Evolutionary conservation across 2,797 vertebrate species (phyloP), one percentile per base, ranked within the genome.

Genomic region (Rhinogobio ventralis): DNA sequence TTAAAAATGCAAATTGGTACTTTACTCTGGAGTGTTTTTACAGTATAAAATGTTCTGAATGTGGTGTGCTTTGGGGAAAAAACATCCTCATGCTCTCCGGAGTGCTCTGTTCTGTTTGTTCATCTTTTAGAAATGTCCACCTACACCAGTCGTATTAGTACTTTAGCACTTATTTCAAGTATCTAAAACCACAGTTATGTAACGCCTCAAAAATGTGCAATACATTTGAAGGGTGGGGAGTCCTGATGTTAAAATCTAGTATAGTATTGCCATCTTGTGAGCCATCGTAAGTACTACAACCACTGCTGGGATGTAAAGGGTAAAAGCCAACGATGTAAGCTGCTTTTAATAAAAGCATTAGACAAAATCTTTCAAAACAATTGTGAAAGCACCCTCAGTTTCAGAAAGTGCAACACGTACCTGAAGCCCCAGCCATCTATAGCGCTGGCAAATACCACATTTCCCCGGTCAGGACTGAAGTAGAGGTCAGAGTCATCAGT

Each of bases 391-490:
- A 6, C 7, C 20, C 20, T 81, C 13, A 67, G 20, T 80, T 72
- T 62, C 0, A 73, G 45, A 66, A 14, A 62, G 1, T 8, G 33
- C 9, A 57, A 17, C 6, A 15, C 87, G 83, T 89, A 99, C 98
- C 97, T 97, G 92, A 99, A 99, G 36, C 97, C 98, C 98, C 98
- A 99, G 14, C 98, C 97, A 60, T 99, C 98, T 7, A 99, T 92
- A 2, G 98, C 97, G 17, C 98, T 98, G 87, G 96, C 95, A 83
- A 99, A 99, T 1, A 98, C 96, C 84, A 99, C 98, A 8, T 99
- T 99, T 49, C 97, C 97, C 84, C 97, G 97, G 53, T 99, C 97
- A 0, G 98, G 98, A 10, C 96, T 97, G 90, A 99, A 99, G 93
- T 99, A 99, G 1, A 99, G 96, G 62, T 96, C 94, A 0, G 98